These are phyloP conservation scores for Chelon auratus DNA, from an alignment of 2,797 vertebrate genomes.

Conservation along the genomic window DNA sequence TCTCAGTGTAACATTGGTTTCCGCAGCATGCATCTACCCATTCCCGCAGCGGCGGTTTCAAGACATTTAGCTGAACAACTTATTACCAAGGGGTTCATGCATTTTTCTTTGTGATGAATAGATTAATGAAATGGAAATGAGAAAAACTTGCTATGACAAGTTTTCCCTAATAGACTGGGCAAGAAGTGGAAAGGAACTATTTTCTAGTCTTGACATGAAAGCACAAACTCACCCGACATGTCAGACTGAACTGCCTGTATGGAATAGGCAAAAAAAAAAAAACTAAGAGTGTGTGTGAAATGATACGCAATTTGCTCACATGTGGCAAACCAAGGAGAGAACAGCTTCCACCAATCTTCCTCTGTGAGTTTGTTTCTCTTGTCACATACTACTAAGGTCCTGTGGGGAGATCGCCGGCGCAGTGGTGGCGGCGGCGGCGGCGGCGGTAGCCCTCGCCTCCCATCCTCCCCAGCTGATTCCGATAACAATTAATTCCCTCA, in stretches of 20 bases:
- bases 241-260: constrained; percentile 34
- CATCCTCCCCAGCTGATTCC: constrained; percentile 50
- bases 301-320: constrained; percentile 32
- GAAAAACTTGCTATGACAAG: constrained; percentile 61
- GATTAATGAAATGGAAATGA: constrained; percentile 76
- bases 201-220: constrained; percentile 52
- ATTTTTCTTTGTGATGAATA: constrained; percentile 77
- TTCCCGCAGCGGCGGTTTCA: constrained; percentile 51
- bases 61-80: constrained; percentile 67
- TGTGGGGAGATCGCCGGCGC: constrained; percentile 16
- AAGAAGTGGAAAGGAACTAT: constrained; percentile 50
- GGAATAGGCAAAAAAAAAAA: constrained; percentile 35
- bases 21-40: constrained; percentile 33
- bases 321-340: constrained; percentile 40
- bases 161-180: constrained; percentile 52
- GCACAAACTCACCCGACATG: constrained; percentile 26
- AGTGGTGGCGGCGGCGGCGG: no score
- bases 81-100: constrained; percentile 66
- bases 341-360: constrained; percentile 37
- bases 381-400: constrained; percentile 52
- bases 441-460: constrained; percentile 37
- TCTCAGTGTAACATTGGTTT: constrained; percentile 27
- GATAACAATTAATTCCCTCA: constrained; percentile 80
- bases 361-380: constrained; percentile 50
- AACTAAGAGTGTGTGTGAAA: background rate